Evolutionary conservation across 2,797 vertebrate species (phyloP).

Genomic region (Enteromius radiatus): DNA sequence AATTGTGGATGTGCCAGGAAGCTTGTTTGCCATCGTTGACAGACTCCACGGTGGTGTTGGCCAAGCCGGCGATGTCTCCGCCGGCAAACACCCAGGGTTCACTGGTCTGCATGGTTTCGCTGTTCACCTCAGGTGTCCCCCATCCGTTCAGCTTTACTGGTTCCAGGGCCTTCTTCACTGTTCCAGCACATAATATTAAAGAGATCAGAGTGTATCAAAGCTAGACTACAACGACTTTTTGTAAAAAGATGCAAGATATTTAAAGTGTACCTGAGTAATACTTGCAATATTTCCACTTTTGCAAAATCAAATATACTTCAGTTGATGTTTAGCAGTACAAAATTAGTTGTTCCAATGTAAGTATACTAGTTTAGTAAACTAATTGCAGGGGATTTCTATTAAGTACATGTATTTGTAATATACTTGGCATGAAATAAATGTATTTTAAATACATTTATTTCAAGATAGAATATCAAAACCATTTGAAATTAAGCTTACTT

Average conservation of each 20-base stretch:
- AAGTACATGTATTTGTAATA: neutral
- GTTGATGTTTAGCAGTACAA: neutral
- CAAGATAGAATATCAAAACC: neutral
- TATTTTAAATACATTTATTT: neutral
- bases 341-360: neutral
- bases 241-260: neutral
- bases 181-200: constrained; percentile 78
- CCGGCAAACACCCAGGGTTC: constrained; percentile 93
- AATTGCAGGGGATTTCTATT: neutral
- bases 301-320: neutral
- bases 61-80: constrained; percentile 87
- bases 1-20: constrained; percentile 94
- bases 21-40: constrained; percentile 98
- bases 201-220: neutral
- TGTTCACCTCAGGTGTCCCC: constrained; percentile 88
- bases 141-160: constrained; percentile 89
- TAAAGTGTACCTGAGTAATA: neutral
- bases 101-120: constrained; percentile 92
- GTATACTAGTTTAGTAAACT: neutral
- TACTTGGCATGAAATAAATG: neutral
- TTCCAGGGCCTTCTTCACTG: constrained; percentile 88
- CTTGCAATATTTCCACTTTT: neutral
- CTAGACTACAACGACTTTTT: neutral
- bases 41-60: constrained; percentile 94
- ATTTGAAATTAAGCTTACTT: neutral